These are phyloP conservation scores for Tetragnatha versicolor DNA, from an alignment of 1,140 invertebrate genomes.

Conservation along the genomic window DNA sequence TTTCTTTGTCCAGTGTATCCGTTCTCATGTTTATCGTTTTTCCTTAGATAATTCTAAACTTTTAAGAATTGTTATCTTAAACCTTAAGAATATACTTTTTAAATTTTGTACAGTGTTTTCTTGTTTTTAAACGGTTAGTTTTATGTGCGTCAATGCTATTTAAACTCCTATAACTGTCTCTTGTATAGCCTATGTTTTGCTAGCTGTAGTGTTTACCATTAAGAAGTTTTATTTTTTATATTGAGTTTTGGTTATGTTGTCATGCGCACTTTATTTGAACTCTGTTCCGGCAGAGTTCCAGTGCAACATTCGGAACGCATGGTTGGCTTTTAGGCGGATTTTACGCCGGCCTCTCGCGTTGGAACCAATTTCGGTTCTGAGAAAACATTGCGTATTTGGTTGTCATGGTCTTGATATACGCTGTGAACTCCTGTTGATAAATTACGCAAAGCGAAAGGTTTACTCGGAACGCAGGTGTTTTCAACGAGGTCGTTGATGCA, in stretches of 20 bases:
- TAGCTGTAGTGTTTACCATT: too few relatives aligned
- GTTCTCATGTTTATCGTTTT: too few relatives aligned
- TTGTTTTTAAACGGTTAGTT: too few relatives aligned
- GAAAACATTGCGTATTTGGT: conserved; percentile 19
- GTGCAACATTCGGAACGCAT: background rate
- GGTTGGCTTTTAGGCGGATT: background rate
- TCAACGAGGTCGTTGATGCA: background rate
- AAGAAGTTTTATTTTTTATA: background rate
- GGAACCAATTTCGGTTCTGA: background rate
- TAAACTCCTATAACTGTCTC: too few relatives aligned
- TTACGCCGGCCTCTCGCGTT: too few relatives aligned
- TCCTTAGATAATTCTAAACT: too few relatives aligned
- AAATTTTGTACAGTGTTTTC: too few relatives aligned
- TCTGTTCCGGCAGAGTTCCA: background rate
- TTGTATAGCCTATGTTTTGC: too few relatives aligned
- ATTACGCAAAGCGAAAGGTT: conserved; percentile 12
- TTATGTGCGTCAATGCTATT: too few relatives aligned
- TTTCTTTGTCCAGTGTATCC: background rate
- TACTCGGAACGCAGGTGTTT: conserved; percentile 12
- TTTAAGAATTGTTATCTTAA: too few relatives aligned
- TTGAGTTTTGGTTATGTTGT: background rate
- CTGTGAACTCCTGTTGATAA: background rate
- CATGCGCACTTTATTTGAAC: background rate
- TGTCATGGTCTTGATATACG: conserved; percentile 3
- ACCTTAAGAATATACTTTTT: too few relatives aligned